Evolutionary conservation across 1,140 invertebrate species (phyloP), one percentile per base, ranked within the genome.

Genomic region (Drosophila tani): DNA sequence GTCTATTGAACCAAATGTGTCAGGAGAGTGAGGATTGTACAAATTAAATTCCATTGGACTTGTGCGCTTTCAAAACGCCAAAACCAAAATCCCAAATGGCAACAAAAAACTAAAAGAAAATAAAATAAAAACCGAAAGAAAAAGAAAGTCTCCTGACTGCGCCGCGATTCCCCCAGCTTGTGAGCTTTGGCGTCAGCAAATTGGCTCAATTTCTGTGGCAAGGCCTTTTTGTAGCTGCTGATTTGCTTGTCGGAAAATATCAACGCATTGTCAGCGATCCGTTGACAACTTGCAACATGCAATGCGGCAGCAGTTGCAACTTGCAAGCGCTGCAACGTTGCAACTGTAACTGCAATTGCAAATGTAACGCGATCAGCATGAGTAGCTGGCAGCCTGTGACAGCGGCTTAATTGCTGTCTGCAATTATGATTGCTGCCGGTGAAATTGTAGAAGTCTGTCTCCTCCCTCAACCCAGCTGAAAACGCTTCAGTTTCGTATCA

Each of bases 171-270:
- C 50, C 55, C 59, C 63, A 40, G 41, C 51, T 35, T 45, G 62
- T 64, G 32, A 60, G 53, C 60, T 81, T 57, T 60, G 58, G 51
- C 43, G 46, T 51, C 79, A 76, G 86, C 85, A 90, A 90, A 85
- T 85, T 85, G 81, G 70, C 78, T 65, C 69, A 71, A 73, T 90
- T 87, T 84, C 66, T 62, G 73, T 81, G 59, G 70, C 73, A 81
- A 74, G 45, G 67, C 57, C 47, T 70, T 73, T 62, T 66, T 69
- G 51, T 68, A 35, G 64, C 58, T 62, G 57, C 75, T 90, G 85
- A 90, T 87, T 88, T 88, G 84, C 66, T 90, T 90, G 85, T 90
- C 85, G 85, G 85, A 85, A 90, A 90, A 90, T 90, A 85, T 90
- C 85, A 90, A 90, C 85, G 85, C 85, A 90, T 90, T 90, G 85